Conservation (phyloP, 2,113 vertebrate species). For the Pteronura brasiliensis region DNA sequence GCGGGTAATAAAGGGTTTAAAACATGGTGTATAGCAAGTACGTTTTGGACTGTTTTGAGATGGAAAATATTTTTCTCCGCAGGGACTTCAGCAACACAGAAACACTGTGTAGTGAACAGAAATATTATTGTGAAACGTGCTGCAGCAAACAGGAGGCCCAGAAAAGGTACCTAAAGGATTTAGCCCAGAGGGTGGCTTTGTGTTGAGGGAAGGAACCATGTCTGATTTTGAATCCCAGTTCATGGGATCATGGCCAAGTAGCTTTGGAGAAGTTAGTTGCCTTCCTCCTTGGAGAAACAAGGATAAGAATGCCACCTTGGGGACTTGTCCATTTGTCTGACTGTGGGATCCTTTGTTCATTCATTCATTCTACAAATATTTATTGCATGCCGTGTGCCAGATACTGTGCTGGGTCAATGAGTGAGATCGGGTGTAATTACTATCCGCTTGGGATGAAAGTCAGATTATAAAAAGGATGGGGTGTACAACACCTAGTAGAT, state of each 20-base stretch:
- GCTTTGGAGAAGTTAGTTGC: not conserved
- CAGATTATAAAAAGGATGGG: not conserved
- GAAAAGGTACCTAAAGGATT: conserved; percentile 88
- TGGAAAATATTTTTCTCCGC: conserved; percentile 70
- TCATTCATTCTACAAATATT: not conserved
- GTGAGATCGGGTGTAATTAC: not conserved
- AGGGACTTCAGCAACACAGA: conserved; percentile 99
- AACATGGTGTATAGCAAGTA: not conserved
- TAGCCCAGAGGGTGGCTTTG: not conserved
- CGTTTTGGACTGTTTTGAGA: conserved; percentile 12
- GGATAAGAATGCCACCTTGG: not conserved
- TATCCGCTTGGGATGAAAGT: not conserved
- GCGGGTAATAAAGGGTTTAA: not conserved
- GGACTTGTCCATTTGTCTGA: not conserved
- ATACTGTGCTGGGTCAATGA: not conserved
- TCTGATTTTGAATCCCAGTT: not conserved
- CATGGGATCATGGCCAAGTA: rapidly evolving
- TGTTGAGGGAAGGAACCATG: too few relatives aligned
- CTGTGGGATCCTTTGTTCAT: not conserved
- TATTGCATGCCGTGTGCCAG: not conserved
- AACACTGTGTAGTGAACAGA: conserved; percentile 97
- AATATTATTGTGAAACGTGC: conserved; percentile 98
- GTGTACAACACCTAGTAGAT: not conserved
- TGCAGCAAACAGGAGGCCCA: conserved; percentile 99
- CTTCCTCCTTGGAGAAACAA: not conserved